Percentiles rank a stretch among this genome's conserved stretches.
These are phyloP conservation scores for Tolypeutes matacus DNA, from an alignment of 2,797 vertebrate species.

Conservation along the genomic window DNA sequence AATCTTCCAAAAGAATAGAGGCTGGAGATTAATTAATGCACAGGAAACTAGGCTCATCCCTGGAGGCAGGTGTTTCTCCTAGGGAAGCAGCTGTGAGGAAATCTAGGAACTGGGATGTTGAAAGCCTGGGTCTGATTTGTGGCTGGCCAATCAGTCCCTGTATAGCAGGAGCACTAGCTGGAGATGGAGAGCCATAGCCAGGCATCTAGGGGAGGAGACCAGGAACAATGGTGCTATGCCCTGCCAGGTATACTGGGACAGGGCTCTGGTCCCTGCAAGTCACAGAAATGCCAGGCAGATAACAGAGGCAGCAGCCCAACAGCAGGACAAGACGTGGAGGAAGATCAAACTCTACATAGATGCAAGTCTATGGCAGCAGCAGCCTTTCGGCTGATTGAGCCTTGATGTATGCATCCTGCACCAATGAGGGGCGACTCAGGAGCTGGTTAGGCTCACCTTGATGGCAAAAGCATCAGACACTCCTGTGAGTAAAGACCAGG, in stretches of 20 bases:
- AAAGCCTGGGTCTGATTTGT: not conserved
- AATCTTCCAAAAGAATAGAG: not conserved
- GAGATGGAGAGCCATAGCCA: not conserved
- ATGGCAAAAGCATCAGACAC: not conserved
- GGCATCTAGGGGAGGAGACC: not conserved
- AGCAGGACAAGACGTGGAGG: fast-evolving
- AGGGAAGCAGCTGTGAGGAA: not conserved
- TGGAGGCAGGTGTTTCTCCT: not conserved
- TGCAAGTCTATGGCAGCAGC: not conserved
- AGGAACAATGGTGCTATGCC: fast-evolving
- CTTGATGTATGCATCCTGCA: not conserved
- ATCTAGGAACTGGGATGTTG: not conserved
- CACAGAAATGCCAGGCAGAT: not conserved
- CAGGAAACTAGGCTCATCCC: not conserved
- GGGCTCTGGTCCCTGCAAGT: not conserved
- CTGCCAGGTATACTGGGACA: not conserved
- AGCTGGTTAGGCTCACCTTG: not conserved
- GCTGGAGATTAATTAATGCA: not conserved
- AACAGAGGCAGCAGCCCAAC: not conserved
- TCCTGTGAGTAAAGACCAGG: not conserved
- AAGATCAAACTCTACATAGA: not conserved
- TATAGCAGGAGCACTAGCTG: not conserved
- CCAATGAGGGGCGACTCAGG: not conserved
- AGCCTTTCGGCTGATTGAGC: not conserved
- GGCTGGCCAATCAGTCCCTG: not conserved